A percentile compares a stretch with the other conserved stretches of the same genome.
phyloP scores from a whole-genome alignment of 1,140 invertebrate species.

The Drosophila triauraria region DNA sequence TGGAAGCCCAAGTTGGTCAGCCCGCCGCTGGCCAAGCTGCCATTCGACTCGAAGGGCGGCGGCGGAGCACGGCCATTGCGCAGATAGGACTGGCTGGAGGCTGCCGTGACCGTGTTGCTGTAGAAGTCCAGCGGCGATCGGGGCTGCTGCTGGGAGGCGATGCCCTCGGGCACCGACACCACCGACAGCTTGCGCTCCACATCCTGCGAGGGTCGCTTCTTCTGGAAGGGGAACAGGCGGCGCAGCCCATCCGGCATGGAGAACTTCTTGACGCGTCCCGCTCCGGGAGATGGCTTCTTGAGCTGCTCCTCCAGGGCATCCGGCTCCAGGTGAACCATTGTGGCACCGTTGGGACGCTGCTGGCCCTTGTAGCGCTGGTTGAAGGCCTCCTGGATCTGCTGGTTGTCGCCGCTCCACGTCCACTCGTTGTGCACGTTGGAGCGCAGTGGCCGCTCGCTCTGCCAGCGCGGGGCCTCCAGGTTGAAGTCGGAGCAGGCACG shows the following conservation, averaged over 20 bases:
- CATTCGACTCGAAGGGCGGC: constrained; percentile 57
- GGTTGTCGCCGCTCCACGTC: constrained; percentile 84
- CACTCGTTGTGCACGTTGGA: constrained; percentile 70
- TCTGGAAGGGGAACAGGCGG: constrained; percentile 69
- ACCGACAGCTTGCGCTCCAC: constrained; percentile 75
- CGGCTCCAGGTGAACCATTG: constrained; percentile 68
- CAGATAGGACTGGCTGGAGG: constrained; percentile 74
- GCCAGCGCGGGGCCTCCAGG: constrained; percentile 58
- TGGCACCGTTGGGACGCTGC: constrained; percentile 28
- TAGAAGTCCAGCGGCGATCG: constrained; percentile 67
- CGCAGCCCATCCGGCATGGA: constrained; percentile 81
- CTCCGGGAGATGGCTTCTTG: constrained; percentile 44
- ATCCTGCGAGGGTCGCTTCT: constrained; percentile 75
- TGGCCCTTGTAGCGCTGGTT: constrained; percentile 69
- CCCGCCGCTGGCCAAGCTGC: constrained; percentile 45
- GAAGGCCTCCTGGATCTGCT: constrained; percentile 82
- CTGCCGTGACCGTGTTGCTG: constrained; percentile 85
- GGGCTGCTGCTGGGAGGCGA: constrained; percentile 39
- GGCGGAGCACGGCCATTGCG: constrained; percentile 64
- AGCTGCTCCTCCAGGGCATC: constrained; percentile 59
- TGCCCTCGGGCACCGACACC: constrained; percentile 77
- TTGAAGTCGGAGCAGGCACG: constrained; percentile 85
- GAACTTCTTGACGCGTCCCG: constrained; percentile 75
- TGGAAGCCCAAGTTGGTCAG: constrained; percentile 65
- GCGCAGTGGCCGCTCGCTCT: constrained; percentile 42